Evolutionary conservation across 23 tunicate genomes (phyloP).

Genomic region (Trididemnum miniatum): DNA sequence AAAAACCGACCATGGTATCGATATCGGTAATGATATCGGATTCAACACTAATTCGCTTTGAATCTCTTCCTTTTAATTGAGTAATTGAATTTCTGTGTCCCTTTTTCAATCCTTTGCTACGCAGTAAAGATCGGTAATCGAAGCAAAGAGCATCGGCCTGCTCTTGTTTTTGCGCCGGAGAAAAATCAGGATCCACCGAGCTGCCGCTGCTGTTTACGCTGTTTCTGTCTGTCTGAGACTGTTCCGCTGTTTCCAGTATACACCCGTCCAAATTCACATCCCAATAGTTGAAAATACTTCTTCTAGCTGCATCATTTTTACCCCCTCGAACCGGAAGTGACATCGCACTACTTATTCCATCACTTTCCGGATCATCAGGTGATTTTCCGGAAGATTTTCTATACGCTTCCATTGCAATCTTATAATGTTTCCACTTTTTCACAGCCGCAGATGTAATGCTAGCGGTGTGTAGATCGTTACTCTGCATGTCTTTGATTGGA

Average conservation of each 20-base stretch:
- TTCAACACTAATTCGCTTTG: conserved; percentile 15
- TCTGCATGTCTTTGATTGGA: not conserved
- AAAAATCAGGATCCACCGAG: not conserved
- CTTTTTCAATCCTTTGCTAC: not conserved
- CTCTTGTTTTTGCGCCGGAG: not conserved
- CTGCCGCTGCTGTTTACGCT: not conserved
- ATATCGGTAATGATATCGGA: conserved; percentile 83
- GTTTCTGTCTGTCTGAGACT: not conserved
- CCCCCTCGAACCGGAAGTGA: not conserved
- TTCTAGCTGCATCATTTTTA: too few species aligned
- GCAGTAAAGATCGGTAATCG: conserved; percentile 63
- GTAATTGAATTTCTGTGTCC: not conserved
- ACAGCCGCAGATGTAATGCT: conserved; percentile 19
- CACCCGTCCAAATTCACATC: not conserved
- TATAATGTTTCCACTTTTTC: conserved; percentile 69
- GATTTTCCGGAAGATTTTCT: conserved; percentile 48
- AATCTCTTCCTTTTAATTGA: conserved; percentile 7
- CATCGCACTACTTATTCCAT: not conserved
- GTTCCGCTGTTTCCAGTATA: not conserved
- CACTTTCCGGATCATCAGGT: not conserved
- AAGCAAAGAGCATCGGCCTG: conserved; percentile 1
- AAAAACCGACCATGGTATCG: conserved; percentile 45
- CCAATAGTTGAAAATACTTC: not conserved
- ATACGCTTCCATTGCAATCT: conserved; percentile 83
- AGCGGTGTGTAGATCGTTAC: not conserved